Percentiles rank a stretch among this genome's conserved stretches.
These are phyloP conservation scores for Acyrthosiphon pisum DNA, from an alignment of 1,140 invertebrate genomes.

Conservation along the genomic window DNA sequence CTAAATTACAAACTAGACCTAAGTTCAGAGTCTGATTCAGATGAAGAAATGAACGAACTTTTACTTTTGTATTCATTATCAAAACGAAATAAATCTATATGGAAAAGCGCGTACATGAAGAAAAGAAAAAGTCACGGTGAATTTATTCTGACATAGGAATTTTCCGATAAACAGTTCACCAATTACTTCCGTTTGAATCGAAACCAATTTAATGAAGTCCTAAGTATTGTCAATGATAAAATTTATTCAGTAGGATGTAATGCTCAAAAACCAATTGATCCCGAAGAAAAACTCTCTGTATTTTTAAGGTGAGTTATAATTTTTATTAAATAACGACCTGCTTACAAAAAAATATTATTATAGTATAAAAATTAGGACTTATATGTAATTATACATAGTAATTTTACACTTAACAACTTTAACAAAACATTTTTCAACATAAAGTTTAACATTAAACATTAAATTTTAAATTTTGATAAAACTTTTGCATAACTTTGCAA, in stretches of 20 bases:
- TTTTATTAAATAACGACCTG: constrained; percentile 2
- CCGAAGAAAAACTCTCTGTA: constrained; percentile 17
- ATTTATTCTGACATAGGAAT: constrained; percentile 30
- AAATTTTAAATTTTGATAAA: not conserved
- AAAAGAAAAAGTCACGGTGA: constrained; percentile 32
- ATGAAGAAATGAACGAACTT: not conserved
- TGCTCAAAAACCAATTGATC: constrained; percentile 37
- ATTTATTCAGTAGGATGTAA: constrained; percentile 30
- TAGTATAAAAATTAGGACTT: not conserved
- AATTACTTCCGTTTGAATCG: not conserved
- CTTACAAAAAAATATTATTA: not conserved
- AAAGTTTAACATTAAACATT: not conserved
- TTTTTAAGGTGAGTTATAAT: constrained; percentile 9
- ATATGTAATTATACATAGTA: not conserved
- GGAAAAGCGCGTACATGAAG: constrained; percentile 1
- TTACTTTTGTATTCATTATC: constrained; percentile 14
- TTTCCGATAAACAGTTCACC: not conserved
- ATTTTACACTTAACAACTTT: constrained; percentile 1
- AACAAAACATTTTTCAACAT: not conserved
- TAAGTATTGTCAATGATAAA: not conserved
- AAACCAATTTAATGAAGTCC: constrained; percentile 37
- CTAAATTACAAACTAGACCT: constrained; percentile 1
- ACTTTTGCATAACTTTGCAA: not conserved
- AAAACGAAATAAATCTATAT: constrained; percentile 36
- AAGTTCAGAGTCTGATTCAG: constrained; percentile 36